phyloP scores from a whole-genome alignment of 1,140 invertebrate species.

The Danaus plexippus region DNA sequence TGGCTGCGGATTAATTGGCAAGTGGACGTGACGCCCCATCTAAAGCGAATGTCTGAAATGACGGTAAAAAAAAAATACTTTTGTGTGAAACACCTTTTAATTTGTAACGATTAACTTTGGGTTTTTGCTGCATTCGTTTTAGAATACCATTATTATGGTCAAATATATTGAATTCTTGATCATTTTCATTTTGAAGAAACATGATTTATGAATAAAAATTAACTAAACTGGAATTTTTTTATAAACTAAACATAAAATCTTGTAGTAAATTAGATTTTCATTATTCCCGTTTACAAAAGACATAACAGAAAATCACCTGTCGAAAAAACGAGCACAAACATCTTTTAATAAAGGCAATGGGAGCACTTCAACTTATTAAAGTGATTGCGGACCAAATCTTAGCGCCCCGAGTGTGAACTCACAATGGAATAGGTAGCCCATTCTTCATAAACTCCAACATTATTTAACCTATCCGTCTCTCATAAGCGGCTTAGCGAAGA shows the following conservation, averaged over 20 bases:
- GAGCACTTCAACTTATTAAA: constrained; percentile 51
- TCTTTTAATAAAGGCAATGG: constrained; percentile 25
- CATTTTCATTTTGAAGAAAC: no score
- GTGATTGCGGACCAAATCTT: constrained; percentile 56
- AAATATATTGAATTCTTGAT: no score
- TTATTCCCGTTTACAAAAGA: no score
- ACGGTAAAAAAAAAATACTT: constrained; percentile 12
- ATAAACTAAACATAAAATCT: no score
- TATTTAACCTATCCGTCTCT: constrained; percentile 14
- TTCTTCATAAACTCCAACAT: constrained; percentile 23
- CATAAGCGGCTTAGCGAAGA: constrained; percentile 1
- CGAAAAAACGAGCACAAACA: constrained; percentile 40
- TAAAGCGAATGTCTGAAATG: constrained; percentile 17
- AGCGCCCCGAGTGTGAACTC: constrained; percentile 31
- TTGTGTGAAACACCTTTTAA: no score
- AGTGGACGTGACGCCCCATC: constrained; percentile 23
- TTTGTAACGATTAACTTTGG: no score
- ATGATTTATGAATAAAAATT: no score
- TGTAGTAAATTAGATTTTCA: no score
- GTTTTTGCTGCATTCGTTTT: no score
- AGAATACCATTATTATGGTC: no score
- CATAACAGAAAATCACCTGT: constrained; percentile 31
- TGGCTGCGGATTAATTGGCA: constrained; percentile 30
- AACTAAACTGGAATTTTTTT: no score
- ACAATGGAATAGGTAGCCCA: constrained; percentile 28